phyloP scores from a whole-genome alignment of 2,113 vertebrate species.

The Syrmaticus mikado region DNA sequence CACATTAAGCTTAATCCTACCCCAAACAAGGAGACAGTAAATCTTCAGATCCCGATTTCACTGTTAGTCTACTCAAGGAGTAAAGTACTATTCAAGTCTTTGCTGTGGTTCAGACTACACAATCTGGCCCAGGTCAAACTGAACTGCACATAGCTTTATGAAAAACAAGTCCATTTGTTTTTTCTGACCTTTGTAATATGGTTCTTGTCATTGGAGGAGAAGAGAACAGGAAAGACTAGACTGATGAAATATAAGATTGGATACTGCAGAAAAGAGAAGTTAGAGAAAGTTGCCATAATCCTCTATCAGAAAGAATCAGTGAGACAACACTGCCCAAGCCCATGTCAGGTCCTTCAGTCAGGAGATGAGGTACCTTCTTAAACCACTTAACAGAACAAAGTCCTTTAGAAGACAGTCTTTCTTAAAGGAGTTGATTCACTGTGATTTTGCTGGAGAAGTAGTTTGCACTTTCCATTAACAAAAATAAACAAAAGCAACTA shows the following conservation, averaged over 20 bases:
- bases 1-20: neutral
- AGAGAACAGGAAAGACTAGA: neutral
- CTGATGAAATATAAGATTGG: fast-evolving
- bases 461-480: neutral
- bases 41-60: neutral
- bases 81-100: neutral
- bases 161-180: neutral
- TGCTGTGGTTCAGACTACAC: neutral
- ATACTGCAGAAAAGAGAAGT: neutral
- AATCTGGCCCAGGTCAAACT: neutral
- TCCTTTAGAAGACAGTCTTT: neutral
- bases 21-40: neutral
- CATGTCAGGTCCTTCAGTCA: neutral
- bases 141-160: neutral
- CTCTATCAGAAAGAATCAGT: neutral
- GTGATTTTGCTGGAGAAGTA: neutral
- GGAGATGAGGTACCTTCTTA: neutral
- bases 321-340: neutral
- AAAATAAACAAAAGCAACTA: neutral
- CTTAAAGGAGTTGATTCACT: neutral
- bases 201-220: neutral
- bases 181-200: neutral
- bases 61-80: neutral
- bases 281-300: neutral
- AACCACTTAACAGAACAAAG: neutral